Percentiles rank a stretch among this genome's conserved stretches.
phyloP scores from a whole-genome alignment of 2,113 vertebrate genomes.

The Phrynocephalus versicolor region DNA sequence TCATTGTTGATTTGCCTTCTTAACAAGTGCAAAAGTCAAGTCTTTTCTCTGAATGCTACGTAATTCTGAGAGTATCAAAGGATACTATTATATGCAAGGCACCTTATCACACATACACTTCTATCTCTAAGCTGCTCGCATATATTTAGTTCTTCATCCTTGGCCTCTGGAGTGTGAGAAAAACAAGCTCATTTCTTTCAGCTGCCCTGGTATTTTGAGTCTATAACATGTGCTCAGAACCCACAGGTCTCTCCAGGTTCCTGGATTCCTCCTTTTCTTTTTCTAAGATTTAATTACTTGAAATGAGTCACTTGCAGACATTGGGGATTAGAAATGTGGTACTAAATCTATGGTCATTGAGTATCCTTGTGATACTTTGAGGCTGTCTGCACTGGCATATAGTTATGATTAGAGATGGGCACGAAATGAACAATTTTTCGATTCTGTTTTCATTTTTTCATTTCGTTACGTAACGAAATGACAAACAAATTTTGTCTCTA shows the following conservation, averaged over 20 bases:
- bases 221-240: not conserved
- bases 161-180: not conserved
- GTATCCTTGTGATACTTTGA: not conserved
- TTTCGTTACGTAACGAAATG: too few species aligned
- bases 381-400: too few species aligned
- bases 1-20: constrained; percentile 30
- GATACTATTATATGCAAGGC: not conserved
- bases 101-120: not conserved
- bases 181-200: not conserved
- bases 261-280: too few species aligned
- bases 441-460: too few species aligned
- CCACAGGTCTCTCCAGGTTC: not conserved
- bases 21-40: constrained; percentile 10
- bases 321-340: too few species aligned
- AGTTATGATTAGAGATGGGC: too few species aligned
- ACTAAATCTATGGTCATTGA: not conserved
- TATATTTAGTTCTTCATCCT: not conserved
- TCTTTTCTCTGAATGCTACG: constrained; percentile 16
- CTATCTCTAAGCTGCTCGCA: not conserved
- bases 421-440: too few species aligned
- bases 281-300: too few species aligned
- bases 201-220: not conserved
- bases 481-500: too few species aligned
- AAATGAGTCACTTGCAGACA: too few species aligned
- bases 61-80: constrained; percentile 25